A percentile compares a stretch with the other conserved stretches of the same genome.
phyloP scores from a whole-genome alignment of 2,888 invertebrate species.

The Deilephila elpenor region DNA sequence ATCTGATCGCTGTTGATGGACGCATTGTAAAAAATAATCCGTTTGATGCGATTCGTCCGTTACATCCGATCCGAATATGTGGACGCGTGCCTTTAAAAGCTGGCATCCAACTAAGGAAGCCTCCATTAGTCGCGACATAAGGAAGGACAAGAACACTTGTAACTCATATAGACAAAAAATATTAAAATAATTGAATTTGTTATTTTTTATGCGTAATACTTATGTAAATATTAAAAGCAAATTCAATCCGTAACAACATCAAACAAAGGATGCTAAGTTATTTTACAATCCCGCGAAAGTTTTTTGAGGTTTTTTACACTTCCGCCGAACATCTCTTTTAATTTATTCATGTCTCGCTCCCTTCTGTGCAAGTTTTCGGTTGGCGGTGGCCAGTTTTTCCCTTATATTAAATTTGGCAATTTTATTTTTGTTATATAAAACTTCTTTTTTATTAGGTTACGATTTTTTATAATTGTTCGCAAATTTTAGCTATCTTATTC shows the following conservation, averaged over 20 bases:
- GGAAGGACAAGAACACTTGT: too few species aligned
- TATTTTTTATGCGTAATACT: too few species aligned
- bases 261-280: conserved; percentile 25
- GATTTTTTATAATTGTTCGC: background rate
- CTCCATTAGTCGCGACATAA: too few species aligned
- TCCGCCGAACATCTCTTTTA: conserved; percentile 51
- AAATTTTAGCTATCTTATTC: too few species aligned
- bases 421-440: conserved; percentile 8
- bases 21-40: too few species aligned
- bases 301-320: conserved; percentile 41
- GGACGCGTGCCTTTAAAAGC: too few species aligned
- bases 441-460: background rate
- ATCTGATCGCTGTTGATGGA: too few species aligned
- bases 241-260: conserved; percentile 23
- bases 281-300: conserved; percentile 28
- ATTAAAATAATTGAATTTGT: too few species aligned
- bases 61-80: too few species aligned
- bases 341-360: conserved; percentile 57
- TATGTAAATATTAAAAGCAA: background rate
- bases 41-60: too few species aligned
- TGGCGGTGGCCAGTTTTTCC: conserved; percentile 24
- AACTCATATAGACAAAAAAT: too few species aligned
- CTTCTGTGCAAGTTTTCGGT: conserved; percentile 28
- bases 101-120: too few species aligned
- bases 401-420: conserved; percentile 11